These are phyloP conservation scores for Aleiodes leptofemur DNA, from an alignment of 2,888 invertebrate species.

Conservation along the genomic window DNA sequence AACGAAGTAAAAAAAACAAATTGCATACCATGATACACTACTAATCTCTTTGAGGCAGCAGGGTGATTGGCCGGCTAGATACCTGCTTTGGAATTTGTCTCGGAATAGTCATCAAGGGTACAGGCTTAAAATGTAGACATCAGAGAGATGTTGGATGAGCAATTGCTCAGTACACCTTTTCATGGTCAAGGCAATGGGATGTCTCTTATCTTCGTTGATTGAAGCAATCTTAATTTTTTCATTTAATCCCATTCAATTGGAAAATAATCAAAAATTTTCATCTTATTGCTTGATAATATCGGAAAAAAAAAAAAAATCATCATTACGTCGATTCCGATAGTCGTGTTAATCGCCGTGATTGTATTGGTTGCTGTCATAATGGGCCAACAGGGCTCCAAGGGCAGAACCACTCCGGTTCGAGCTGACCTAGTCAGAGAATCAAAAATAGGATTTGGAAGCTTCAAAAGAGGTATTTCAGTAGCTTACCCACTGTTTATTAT, in stretches of 20 bases:
- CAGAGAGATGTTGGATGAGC: constrained; percentile 6
- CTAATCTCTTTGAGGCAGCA: constrained; percentile 20
- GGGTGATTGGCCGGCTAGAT: constrained; percentile 46
- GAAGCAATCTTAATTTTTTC: background rate
- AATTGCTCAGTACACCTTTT: constrained; percentile 40
- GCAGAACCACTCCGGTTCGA: constrained; percentile 63
- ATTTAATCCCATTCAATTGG: background rate
- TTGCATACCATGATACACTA: constrained; percentile 11
- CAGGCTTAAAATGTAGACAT: constrained; percentile 43
- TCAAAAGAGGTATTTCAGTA: constrained; percentile 68
- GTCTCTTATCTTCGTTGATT: background rate
- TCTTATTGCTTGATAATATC: background rate
- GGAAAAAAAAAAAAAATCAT: background rate
- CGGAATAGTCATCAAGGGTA: constrained; percentile 48
- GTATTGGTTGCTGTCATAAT: constrained; percentile 54
- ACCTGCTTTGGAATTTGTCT: constrained; percentile 45
- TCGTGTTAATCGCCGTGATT: constrained; percentile 18
- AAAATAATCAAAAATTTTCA: background rate
- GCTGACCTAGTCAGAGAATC: constrained; percentile 72
- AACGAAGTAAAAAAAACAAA: background rate
- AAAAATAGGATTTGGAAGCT: constrained; percentile 72
- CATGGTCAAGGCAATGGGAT: constrained; percentile 40
- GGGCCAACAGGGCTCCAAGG: constrained; percentile 73
- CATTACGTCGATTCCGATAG: constrained; percentile 9
- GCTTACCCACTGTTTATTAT: constrained; percentile 21